Evolutionary conservation across 2,888 invertebrate species (phyloP).

Genomic region (Acholoe squamosa): DNA sequence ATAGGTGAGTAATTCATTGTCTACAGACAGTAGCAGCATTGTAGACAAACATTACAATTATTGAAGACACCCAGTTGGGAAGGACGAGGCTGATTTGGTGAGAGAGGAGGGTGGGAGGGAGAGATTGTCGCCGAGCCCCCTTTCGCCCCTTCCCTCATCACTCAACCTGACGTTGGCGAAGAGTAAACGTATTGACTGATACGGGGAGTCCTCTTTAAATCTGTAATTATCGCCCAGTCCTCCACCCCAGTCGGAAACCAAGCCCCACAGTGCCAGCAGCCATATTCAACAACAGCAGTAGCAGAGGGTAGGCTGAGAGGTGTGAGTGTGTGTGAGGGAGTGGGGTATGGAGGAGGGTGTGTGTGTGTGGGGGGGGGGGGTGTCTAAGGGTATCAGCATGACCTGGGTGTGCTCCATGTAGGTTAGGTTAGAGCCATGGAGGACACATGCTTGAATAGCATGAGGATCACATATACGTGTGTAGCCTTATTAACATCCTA

Average conservation of each 20-base stretch:
- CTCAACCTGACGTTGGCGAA: not conserved
- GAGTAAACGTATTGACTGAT: constrained; percentile 46
- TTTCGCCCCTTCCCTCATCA: not conserved
- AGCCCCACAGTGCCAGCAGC: not conserved
- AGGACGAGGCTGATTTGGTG: not conserved
- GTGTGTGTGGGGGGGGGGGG: too few relatives aligned
- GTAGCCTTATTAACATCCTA: too few relatives aligned
- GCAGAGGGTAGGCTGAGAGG: not conserved
- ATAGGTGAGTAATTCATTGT: constrained; percentile 37
- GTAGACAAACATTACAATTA: constrained; percentile 38
- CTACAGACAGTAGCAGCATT: constrained; percentile 20
- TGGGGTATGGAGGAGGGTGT: too few relatives aligned
- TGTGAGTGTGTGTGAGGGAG: too few relatives aligned
- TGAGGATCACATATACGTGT: too few relatives aligned
- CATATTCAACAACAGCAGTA: not conserved
- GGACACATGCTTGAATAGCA: too few relatives aligned
- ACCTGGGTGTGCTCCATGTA: too few relatives aligned
- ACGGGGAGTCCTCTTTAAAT: constrained; percentile 6
- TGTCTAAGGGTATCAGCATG: too few relatives aligned
- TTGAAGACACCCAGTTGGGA: not conserved
- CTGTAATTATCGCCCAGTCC: constrained; percentile 32
- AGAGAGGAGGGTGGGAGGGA: not conserved
- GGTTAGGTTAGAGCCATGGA: too few relatives aligned
- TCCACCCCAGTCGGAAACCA: not conserved
- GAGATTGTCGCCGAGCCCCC: not conserved